A percentile compares a stretch with the other conserved stretches of the same genome.
phyloP scores from a whole-genome alignment of 2,797 vertebrate species.

The Scolopax bukidnonensis region DNA sequence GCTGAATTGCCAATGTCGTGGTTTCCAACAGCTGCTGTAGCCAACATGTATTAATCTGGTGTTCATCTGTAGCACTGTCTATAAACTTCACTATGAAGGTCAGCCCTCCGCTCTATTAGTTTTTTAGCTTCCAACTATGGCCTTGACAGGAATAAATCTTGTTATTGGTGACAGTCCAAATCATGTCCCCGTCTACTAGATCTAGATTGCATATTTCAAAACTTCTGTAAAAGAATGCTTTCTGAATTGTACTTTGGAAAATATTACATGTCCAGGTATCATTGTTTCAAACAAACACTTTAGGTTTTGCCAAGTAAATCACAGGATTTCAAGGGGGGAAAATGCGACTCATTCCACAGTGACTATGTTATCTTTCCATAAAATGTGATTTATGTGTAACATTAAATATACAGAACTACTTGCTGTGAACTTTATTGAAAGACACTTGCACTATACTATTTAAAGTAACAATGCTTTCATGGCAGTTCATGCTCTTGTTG shows the following conservation, averaged over 20 bases:
- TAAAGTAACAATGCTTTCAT: not conserved
- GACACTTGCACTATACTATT: not conserved
- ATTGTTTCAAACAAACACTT: not conserved
- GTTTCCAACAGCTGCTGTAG: not conserved
- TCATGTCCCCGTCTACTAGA: not conserved
- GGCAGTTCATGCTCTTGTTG: not conserved
- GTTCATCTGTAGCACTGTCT: not conserved
- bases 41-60: not conserved
- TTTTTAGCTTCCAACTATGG: not conserved
- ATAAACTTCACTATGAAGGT: not conserved
- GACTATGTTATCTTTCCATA: not conserved
- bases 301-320: not conserved
- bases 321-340: not conserved
- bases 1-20: not conserved
- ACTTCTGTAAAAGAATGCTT: not conserved
- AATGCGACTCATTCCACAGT: not conserved
- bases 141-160: not conserved
- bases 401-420: not conserved
- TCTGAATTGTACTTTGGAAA: not conserved
- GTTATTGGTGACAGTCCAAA: not conserved
- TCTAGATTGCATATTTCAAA: not conserved
- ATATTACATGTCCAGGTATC: not conserved
- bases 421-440: not conserved
- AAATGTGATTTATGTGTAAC: not conserved
- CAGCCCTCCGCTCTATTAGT: fast-evolving